Percentiles rank a stretch among this genome's conserved stretches.
Conservation (phyloP, 2,113 vertebrate genomes). For the Dasyprocta punctata region DNA sequence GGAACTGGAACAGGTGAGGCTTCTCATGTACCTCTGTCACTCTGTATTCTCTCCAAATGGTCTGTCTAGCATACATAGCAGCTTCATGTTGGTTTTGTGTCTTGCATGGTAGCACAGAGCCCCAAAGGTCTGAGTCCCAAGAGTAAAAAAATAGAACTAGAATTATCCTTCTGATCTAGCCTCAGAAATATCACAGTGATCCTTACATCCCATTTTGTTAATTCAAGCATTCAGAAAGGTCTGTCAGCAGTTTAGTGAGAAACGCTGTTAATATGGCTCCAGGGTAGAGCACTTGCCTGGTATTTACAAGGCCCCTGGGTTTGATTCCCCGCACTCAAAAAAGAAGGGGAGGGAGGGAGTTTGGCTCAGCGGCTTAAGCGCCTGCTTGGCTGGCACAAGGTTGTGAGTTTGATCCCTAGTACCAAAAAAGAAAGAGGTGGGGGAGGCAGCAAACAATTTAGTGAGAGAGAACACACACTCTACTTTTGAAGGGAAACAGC, state of each 20-base stretch:
- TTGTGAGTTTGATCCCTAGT: too few species aligned
- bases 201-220: background rate
- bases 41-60: background rate
- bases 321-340: too few species aligned
- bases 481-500: background rate
- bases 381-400: too few species aligned
- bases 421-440: too few species aligned
- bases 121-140: background rate
- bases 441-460: background rate
- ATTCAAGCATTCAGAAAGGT: background rate
- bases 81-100: background rate
- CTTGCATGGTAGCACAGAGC: background rate
- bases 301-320: background rate
- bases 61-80: background rate
- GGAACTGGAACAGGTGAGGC: background rate
- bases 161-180: background rate
- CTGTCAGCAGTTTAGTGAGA: background rate
- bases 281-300: background rate
- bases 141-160: background rate
- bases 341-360: too few species aligned
- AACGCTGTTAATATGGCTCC: background rate
- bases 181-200: background rate
- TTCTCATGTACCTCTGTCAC: background rate
- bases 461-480: background rate
- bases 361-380: too few species aligned